Conservation (phyloP, 1,140 invertebrate species). For the Drosophila ironensis region DNA sequence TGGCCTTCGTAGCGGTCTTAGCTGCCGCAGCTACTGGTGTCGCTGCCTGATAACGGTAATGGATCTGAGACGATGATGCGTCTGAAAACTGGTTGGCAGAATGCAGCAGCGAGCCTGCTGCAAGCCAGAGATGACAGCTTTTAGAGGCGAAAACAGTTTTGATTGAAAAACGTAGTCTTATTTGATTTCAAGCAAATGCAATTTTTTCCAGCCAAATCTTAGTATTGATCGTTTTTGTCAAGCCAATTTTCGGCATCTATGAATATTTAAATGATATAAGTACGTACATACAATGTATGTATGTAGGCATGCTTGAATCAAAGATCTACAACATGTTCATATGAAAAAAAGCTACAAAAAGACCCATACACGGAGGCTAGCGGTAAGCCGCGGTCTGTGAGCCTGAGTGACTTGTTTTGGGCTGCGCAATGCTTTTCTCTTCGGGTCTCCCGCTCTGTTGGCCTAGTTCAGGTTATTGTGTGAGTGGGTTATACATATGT, state of each 20-base stretch:
- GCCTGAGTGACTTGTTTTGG: conserved; percentile 66
- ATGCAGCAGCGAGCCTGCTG: conserved; percentile 57
- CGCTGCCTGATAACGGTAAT: conserved; percentile 67
- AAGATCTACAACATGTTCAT: no score
- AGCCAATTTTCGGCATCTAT: no score
- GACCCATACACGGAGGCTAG: conserved; percentile 25
- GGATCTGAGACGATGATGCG: conserved; percentile 37
- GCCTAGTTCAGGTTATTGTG: conserved; percentile 53
- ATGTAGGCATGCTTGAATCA: no score
- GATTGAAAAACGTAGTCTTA: no score
- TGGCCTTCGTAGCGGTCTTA: no score
- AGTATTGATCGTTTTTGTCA: no score
- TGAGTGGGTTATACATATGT: conserved; percentile 45
- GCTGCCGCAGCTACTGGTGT: conserved; percentile 4
- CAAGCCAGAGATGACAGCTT: not conserved
- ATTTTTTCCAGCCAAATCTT: no score
- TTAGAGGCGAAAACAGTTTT: no score
- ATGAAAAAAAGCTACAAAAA: no score
- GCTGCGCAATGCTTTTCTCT: conserved; percentile 44
- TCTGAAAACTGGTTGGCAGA: conserved; percentile 67
- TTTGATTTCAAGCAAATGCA: no score
- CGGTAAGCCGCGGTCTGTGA: conserved; percentile 47
- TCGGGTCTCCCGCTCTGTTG: conserved; percentile 1
- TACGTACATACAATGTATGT: no score
- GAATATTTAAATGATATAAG: no score